phyloP scores from a whole-genome alignment of 2,797 vertebrate genomes.

The Eulemur albifrons region DNA sequence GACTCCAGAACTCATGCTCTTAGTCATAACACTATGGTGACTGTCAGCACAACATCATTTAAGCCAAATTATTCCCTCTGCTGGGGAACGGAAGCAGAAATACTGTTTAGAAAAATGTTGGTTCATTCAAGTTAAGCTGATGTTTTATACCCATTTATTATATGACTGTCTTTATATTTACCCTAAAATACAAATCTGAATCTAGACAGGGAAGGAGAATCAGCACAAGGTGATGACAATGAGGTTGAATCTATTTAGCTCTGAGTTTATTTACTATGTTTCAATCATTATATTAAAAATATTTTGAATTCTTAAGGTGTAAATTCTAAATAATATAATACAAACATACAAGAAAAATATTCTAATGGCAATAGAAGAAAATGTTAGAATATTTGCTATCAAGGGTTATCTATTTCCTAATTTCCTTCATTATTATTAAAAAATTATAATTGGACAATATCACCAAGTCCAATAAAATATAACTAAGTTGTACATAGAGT shows the following conservation, averaged over 20 bases:
- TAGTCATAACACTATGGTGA: not conserved
- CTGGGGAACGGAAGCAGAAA: not conserved
- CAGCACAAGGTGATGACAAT: not conserved
- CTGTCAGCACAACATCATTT: not conserved
- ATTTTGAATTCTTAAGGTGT: not conserved
- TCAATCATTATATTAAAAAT: not conserved
- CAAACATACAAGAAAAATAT: not conserved
- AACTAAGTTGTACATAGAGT: not conserved
- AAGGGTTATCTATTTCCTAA: not conserved
- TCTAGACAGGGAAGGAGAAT: not conserved
- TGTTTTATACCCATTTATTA: not conserved
- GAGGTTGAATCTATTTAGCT: not conserved
- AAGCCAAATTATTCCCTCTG: not conserved
- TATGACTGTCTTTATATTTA: not conserved
- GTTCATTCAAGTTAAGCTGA: not conserved
- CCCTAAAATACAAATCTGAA: not conserved
- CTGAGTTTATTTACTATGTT: not conserved
- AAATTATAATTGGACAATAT: not conserved
- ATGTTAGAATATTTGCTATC: not conserved
- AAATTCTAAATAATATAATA: not conserved
- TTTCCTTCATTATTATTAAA: slow-evolving; percentile 16
- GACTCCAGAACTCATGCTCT: not conserved
- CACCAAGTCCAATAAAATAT: not conserved
- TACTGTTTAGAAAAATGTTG: not conserved
- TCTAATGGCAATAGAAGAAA: not conserved